phyloP scores from a whole-genome alignment of 2,113 vertebrate genomes.

The Tachuris rubrigastra region DNA sequence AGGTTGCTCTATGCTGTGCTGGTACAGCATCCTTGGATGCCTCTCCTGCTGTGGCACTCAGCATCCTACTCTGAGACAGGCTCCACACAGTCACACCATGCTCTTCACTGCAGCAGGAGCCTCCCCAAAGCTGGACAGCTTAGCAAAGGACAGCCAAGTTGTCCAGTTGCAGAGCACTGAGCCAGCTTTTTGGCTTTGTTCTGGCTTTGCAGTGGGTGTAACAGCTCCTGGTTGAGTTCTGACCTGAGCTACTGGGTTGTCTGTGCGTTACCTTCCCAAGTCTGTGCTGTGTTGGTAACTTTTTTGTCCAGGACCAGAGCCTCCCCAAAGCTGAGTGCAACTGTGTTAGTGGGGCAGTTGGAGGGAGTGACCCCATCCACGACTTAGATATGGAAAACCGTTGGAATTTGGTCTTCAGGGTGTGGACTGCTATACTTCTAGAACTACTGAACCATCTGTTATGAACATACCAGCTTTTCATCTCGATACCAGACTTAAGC shows the following conservation, averaged over 20 bases:
- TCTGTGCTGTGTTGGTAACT: not conserved
- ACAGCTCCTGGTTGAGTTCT: not conserved
- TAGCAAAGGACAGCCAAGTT: not conserved
- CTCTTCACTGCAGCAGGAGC: not conserved
- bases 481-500: not conserved
- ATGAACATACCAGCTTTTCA: not conserved
- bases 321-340: not conserved
- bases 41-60: not conserved
- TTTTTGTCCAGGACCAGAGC: not conserved
- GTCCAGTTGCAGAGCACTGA: too few species aligned
- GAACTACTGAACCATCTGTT: not conserved
- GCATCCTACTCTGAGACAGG: too few species aligned
- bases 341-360: not conserved
- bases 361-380: not conserved
- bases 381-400: not conserved
- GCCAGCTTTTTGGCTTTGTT: not conserved
- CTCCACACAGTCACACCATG: not conserved
- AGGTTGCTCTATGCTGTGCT: too few species aligned
- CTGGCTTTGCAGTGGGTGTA: accelerated
- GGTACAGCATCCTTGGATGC: not conserved
- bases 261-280: not conserved
- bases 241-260: not conserved
- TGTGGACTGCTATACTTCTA: not conserved
- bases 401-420: not conserved
- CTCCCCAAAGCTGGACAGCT: not conserved